Percentiles rank a stretch among this genome's conserved stretches.
Evolutionary conservation across 2,113 vertebrate genomes (phyloP).

Genomic region (Narcine bancroftii): DNA sequence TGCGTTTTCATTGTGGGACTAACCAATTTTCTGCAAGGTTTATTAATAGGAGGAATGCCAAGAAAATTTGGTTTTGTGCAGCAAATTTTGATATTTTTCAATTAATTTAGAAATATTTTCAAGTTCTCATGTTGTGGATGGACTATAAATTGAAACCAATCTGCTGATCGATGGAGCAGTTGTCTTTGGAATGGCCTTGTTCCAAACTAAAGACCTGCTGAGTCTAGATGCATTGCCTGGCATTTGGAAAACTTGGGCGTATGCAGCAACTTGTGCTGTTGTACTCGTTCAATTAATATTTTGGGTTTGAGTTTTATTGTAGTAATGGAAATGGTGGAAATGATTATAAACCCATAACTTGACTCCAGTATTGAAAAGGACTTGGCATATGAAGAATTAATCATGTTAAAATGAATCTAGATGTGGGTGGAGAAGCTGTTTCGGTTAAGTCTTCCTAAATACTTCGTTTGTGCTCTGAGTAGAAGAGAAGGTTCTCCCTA

Average conservation of each 20-base stretch:
- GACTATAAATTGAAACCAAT: background rate
- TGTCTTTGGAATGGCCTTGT: no score
- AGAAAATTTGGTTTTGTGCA: no score
- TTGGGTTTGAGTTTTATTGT: background rate
- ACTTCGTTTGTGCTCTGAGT: background rate
- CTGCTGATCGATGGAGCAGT: background rate
- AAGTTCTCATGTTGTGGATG: background rate
- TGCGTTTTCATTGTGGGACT: background rate
- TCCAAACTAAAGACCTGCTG: background rate
- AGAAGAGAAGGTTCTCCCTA: background rate
- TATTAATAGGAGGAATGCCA: background rate
- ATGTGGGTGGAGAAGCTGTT: background rate
- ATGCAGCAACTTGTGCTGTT: background rate
- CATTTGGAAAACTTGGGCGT: background rate
- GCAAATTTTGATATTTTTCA: background rate
- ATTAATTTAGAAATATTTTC: background rate
- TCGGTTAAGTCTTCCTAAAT: background rate
- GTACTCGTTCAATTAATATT: background rate
- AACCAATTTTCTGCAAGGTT: background rate
- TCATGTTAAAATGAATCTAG: no score
- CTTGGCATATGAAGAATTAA: no score
- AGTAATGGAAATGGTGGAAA: background rate
- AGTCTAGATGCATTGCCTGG: background rate
- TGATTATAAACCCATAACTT: background rate
- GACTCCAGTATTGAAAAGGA: background rate